Base-by-base conservation (phyloP, 2,113 vertebrate species). In the Phrynocephalus versicolor region DNA sequence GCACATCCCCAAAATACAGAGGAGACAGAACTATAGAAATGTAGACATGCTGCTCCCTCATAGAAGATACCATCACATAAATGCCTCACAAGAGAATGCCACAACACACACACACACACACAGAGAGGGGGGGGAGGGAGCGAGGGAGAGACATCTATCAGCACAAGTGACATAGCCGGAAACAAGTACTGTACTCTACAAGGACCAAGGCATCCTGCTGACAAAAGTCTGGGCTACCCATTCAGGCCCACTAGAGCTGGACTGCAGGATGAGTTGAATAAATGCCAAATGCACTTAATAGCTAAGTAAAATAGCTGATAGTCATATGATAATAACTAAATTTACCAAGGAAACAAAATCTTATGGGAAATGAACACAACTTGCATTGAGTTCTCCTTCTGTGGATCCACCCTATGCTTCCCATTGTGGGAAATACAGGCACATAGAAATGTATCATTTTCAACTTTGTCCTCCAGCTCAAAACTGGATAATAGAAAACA, bases 281-380 rank as follows among this genome's bases (percentile, higher is more conserved):
- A 70, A 51, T 62, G 9, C 78, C 91, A 83, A 60, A 89, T 87
- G 82, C 77, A 79, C 8, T 5, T 18, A 84, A 81, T 51, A 51
- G 45, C 71, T 73, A 39, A 9, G 57, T 60, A 83, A 58, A 55
- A 45, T n/a, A 71, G 25, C 37, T 79, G 2, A 84, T 82, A 84
- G 74, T 83, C 88, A 88, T 41, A 33, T 71, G 67, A 77, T 89
- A n/a, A 90, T 71, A 45, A 86, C 45, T 14, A 76, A n/a, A 58
- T 89, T 67, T 1, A 5, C 10, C 55, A 90, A 89, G 35, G 60
- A 76, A 76, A 35, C 18, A 75, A 79, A 91, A 87, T 19, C 25
- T 45, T 81, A 80, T 74, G 76, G 45, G 75, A 83, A 88, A 41
- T 41, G 65, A 27, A 78, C 18, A 45, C 2, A 14, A 78, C 80